Conservation (phyloP, 2,888 invertebrate genomes). For the Hartigia nigra region DNA sequence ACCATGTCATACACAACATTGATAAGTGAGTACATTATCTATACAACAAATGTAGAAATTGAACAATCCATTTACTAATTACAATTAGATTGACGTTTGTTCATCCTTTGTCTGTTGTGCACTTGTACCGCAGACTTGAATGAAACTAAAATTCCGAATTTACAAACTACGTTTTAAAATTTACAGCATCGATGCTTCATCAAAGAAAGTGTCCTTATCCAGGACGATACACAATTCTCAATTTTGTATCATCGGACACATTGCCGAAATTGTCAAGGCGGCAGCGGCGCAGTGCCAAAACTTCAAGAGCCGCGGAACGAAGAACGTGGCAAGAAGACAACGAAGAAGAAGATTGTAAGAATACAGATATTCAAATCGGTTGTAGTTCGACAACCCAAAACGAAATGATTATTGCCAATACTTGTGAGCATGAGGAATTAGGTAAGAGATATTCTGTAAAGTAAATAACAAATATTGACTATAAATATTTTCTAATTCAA, state of each 20-base stretch:
- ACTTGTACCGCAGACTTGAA: background rate
- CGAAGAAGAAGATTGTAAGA: conserved; percentile 52
- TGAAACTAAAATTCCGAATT: background rate
- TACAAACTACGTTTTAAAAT: conserved; percentile 13
- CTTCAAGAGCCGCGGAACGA: conserved; percentile 35
- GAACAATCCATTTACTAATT: background rate
- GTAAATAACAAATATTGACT: background rate
- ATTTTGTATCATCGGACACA: conserved; percentile 59
- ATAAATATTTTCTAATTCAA: background rate
- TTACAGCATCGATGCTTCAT: conserved; percentile 73
- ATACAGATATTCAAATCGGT: conserved; percentile 57
- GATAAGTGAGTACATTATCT: conserved; percentile 70
- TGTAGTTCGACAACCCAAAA: conserved; percentile 57
- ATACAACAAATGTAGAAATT: background rate
- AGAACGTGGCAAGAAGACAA: conserved; percentile 39
- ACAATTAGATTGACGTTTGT: background rate
- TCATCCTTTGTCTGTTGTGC: too few relatives aligned
- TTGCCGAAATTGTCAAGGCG: conserved; percentile 38
- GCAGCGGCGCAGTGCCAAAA: conserved; percentile 42
- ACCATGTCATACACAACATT: conserved; percentile 73
- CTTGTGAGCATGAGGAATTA: conserved; percentile 53
- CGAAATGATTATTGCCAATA: conserved; percentile 58
- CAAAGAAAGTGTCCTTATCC: conserved; percentile 77
- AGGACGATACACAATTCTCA: conserved; percentile 74
- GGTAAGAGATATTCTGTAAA: conserved; percentile 37